Base-by-base conservation (phyloP, 2,113 vertebrate species). In the Actinemys pallida region DNA sequence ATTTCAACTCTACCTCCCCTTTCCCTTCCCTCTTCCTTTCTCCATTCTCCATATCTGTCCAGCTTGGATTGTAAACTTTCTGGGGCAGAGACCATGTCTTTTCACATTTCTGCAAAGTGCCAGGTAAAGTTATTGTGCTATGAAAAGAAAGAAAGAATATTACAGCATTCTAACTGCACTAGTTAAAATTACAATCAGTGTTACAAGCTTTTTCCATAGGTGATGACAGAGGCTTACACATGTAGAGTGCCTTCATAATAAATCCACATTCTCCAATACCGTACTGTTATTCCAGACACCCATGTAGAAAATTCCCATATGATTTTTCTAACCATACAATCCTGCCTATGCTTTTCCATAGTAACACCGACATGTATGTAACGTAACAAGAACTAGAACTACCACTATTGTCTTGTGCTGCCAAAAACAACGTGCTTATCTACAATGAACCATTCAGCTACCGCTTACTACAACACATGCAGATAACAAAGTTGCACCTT, bases 311-410 rank as follows among this genome's bases (percentile, higher is more conserved):
- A 75, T 39, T n/a, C n/a, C 19, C 35, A 72, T 69, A 69, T 1
- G 0, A 69, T 3, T 6, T 88, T 81, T 10, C 27, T 10, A 75
- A 50, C 1, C 88, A 45, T 12, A 92, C 25, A 88, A 92, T 45
- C 17, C 69, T 39, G 69, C 17, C 20, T 20, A 22, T 75, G n/a
- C 22, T 52, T 47, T 69, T 52, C 49, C 59, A 9, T 50, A 90
- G 39, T 1, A 69, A 10, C 39, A 3, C 0, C 7, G 56, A 76
- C 47, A 29, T 6, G 3, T 0, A 52, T 89, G 10, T 59, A 81
- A 56, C 2, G 0, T 0, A 53, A 80, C 53, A 83, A 12, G 56
- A 14, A 75, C 57, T 69, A 79, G 49, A 92, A 20, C 42, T 62
- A 83, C 35, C 35, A 6, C 29, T 22, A 2, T 3, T 54, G 59